Evolutionary conservation across 2,113 vertebrate genomes (phyloP).

Genomic region (Triplophysa tibetana): DNA sequence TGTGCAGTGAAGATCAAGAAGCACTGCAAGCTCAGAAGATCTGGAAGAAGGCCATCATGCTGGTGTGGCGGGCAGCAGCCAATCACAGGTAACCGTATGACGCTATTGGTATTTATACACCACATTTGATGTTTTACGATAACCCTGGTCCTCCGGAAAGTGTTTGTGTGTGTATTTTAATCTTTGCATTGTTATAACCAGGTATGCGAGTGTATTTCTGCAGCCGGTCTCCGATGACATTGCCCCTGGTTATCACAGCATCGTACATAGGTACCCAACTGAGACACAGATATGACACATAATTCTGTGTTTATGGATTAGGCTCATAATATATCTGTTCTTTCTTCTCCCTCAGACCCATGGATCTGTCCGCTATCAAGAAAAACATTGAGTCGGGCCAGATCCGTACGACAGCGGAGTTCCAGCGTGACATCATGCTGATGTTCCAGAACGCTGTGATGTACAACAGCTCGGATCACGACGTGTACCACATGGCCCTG

Average conservation of each 20-base stretch:
- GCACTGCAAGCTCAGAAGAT: slow-evolving; percentile 98
- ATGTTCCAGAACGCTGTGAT: slow-evolving; percentile 99
- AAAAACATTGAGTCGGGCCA: slow-evolving; percentile 98
- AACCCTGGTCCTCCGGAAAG: not conserved
- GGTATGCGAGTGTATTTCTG: slow-evolving; percentile 97
- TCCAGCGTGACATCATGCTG: slow-evolving; percentile 98
- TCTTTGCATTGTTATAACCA: slow-evolving; percentile 56
- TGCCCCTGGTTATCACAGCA: slow-evolving; percentile 97
- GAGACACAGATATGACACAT: not conserved
- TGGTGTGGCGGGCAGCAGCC: slow-evolving; percentile 98
- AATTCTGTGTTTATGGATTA: too few species aligned
- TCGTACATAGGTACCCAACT: slow-evolving; percentile 89
- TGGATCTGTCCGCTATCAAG: slow-evolving; percentile 99
- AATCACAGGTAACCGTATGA: slow-evolving; percentile 87
- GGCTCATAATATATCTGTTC: not conserved
- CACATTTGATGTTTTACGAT: not conserved
- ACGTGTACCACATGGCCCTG: slow-evolving; percentile 98
- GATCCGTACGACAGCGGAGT: slow-evolving; percentile 96
- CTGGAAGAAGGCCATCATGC: slow-evolving; percentile 99
- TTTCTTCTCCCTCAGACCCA: slow-evolving; percentile 77
- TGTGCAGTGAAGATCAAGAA: slow-evolving; percentile 98
- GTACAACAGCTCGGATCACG: slow-evolving; percentile 99
- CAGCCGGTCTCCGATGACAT: slow-evolving; percentile 99
- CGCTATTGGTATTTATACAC: not conserved
- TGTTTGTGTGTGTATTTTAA: not conserved